Evolutionary conservation across 2,888 invertebrate species (phyloP).

Genomic region (Tetramorium bicarinatum): DNA sequence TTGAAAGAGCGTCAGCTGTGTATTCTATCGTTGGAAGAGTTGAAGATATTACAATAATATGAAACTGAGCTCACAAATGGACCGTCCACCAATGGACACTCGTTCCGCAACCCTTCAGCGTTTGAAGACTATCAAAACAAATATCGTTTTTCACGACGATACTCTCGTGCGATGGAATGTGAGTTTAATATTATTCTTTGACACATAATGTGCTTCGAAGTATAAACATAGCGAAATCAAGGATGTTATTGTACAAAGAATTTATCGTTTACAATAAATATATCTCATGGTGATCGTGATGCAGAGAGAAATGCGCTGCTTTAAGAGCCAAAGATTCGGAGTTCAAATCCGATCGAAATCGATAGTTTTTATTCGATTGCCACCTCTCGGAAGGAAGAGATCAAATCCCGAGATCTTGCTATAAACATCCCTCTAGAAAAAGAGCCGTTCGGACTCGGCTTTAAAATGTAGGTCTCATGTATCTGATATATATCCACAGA

Average conservation of each 20-base stretch:
- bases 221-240: not conserved
- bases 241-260: not conserved
- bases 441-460: no score
- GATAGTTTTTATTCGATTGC: no score
- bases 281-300: not conserved
- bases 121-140: conserved; percentile 19
- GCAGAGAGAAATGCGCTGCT: not conserved
- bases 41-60: conserved; percentile 15
- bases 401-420: no score
- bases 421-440: no score
- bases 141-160: conserved; percentile 3
- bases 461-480: no score
- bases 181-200: conserved; percentile 26
- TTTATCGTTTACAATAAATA: not conserved
- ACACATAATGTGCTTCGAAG: not conserved
- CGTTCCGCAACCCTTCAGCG: conserved; percentile 1
- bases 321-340: no score
- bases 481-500: no score
- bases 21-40: not conserved
- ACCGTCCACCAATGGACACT: not conserved
- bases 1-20: conserved; percentile 12
- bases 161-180: not conserved
- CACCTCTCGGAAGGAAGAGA: no score
- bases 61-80: conserved; percentile 6
- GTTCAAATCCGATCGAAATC: no score